A percentile compares a stretch with the other conserved stretches of the same genome.
Conservation (phyloP, 2,113 vertebrate species). For the Zeus faber region DNA sequence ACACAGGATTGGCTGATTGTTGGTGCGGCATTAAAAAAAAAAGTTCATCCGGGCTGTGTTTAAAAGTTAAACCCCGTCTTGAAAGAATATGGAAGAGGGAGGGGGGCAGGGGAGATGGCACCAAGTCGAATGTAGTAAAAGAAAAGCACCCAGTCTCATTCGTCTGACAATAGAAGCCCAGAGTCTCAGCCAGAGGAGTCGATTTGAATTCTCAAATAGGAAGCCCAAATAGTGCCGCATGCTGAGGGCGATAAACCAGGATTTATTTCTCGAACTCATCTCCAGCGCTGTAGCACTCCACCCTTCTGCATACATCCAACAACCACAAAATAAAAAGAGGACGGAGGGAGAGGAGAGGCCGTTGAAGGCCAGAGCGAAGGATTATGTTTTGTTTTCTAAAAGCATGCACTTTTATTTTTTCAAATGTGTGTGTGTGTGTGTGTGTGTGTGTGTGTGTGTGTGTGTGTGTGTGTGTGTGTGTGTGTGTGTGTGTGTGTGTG, state of each 20-base stretch:
- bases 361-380: slow-evolving; percentile 14
- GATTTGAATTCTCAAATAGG: slow-evolving; percentile 47
- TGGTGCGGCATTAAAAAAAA: too few species aligned
- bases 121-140: too few species aligned
- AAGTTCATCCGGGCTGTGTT: too few species aligned
- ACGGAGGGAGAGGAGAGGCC: slow-evolving; percentile 6
- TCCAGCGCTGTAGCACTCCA: slow-evolving; percentile 32
- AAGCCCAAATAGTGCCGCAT: slow-evolving; percentile 51
- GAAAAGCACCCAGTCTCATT: slow-evolving; percentile 38
- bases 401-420: slow-evolving; percentile 4
- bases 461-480: too few species aligned
- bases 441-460: neutral
- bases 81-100: too few species aligned
- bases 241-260: slow-evolving; percentile 54
- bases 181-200: slow-evolving; percentile 47
- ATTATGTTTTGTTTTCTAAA: slow-evolving; percentile 35
- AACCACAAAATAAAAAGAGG: slow-evolving; percentile 12
- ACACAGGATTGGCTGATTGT: too few species aligned
- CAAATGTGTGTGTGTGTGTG: slow-evolving; percentile 2
- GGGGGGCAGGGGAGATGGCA: too few species aligned
- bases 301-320: slow-evolving; percentile 24
- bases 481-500: too few species aligned
- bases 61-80: too few species aligned
- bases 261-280: slow-evolving; percentile 53
- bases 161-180: slow-evolving; percentile 56